Evolutionary conservation across 2,888 invertebrate species (phyloP), one percentile per base, ranked within the genome.

Genomic region (Diabrotica balteata): DNA sequence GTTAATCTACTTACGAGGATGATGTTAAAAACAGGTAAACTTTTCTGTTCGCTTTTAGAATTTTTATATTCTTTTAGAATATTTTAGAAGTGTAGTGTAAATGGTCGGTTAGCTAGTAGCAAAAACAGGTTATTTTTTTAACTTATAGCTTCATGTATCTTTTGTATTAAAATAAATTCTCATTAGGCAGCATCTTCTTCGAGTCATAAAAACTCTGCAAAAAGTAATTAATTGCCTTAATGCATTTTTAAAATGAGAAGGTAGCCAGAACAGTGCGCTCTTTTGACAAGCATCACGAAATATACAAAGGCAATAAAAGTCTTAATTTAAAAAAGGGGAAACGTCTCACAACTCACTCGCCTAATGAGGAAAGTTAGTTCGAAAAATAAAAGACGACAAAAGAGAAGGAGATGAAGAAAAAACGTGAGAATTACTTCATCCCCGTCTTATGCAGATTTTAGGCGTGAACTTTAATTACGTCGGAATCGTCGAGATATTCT

Each of bases 291-390:
- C 45, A 64, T 58, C 58, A 42, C 46, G 42, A 58, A 64, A 58
- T 59, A 57, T 53, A 65, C 68, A 63, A 70, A 68, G 69, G 69
- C 69, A 66, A 72, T 72, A 72, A 72, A 72, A 71, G 69, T 74
- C 74, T 68, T 74, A 72, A 74, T 73, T 73, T 67, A 71, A 71
- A 69, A 71, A 71, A 63, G 55, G 66, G 68, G 64, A 63, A 66
- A 66, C 52, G 72, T 59, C 67, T 73, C 71, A 71, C 73, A 73
- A 69, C 69, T 69, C 69, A 69, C 67, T 67, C 49, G 59, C 57
- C 70, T 75, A 72, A 73, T 71, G 72, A 73, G 72, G 68, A 76
- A 76, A 76, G 73, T 76, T 76, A 67, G 71, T 59, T 58, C n/a
- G 44, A 50, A 63, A 55, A 47, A 22, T 42, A 63, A 58, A 64